A percentile compares a stretch with the other conserved stretches of the same genome.
Evolutionary conservation across 1,140 invertebrate genomes (phyloP).

Genomic region (Trichogramma pretiosum): DNA sequence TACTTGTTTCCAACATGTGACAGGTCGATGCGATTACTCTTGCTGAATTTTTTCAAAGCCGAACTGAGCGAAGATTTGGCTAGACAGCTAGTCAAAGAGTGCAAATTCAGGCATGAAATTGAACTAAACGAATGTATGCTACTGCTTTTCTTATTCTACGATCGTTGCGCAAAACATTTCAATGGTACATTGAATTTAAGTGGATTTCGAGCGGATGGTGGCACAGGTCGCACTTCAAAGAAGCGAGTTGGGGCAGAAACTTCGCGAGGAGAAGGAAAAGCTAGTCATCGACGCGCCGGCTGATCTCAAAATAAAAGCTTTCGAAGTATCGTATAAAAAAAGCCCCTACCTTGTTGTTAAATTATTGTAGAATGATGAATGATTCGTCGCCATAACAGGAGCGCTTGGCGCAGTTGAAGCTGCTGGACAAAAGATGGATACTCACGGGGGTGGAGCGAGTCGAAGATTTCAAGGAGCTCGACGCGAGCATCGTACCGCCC

Average conservation of each 20-base stretch:
- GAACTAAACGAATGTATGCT: constrained; percentile 6
- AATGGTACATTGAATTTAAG: too few species aligned
- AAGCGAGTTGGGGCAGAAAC: constrained; percentile 40
- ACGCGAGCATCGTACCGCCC: constrained; percentile 51
- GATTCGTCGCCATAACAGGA: too few species aligned
- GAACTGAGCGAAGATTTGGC: constrained; percentile 23
- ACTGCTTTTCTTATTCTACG: too few species aligned
- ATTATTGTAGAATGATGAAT: too few species aligned
- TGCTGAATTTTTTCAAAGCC: constrained; percentile 32
- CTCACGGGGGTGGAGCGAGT: constrained; percentile 47
- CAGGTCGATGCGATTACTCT: constrained; percentile 29
- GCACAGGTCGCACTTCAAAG: constrained; percentile 42
- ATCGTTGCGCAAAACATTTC: not conserved
- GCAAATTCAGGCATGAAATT: constrained; percentile 32
- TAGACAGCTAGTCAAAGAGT: constrained; percentile 26
- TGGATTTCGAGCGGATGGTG: constrained; percentile 48
- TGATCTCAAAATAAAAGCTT: constrained; percentile 40
- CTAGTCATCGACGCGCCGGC: constrained; percentile 27
- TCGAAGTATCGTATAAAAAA: constrained; percentile 24
- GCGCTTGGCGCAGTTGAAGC: too few species aligned
- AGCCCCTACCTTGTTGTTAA: too few species aligned
- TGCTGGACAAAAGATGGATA: too few species aligned
- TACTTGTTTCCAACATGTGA: constrained; percentile 28
- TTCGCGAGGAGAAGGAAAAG: constrained; percentile 41
- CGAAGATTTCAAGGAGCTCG: constrained; percentile 50